Evolutionary conservation across 1,140 invertebrate genomes (phyloP).

Genomic region (Chironomus striatipennis): DNA sequence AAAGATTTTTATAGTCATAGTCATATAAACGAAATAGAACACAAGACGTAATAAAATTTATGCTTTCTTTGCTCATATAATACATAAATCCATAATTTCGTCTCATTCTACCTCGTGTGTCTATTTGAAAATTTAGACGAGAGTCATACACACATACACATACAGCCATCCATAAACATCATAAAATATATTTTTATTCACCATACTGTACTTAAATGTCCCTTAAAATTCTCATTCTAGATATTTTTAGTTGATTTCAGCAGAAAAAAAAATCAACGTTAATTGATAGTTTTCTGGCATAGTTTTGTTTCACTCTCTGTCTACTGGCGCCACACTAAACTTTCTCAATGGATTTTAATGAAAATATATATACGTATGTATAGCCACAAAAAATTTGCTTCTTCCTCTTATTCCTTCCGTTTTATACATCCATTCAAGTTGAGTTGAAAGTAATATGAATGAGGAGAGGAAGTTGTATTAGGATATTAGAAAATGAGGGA

Average conservation of each 20-base stretch:
- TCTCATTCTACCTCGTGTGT: neutral
- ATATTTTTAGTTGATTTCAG: neutral
- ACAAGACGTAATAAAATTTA: slow-evolving; percentile 19
- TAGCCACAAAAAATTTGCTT: no score
- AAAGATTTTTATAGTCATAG: slow-evolving; percentile 17
- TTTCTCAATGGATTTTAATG: no score
- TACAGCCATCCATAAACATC: neutral
- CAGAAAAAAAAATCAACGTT: neutral
- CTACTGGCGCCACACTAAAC: neutral
- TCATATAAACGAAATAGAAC: slow-evolving; percentile 17
- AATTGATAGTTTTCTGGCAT: neutral
- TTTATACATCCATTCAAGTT: no score
- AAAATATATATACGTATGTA: no score
- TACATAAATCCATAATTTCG: neutral
- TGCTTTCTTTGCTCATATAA: neutral
- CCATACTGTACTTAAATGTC: neutral
- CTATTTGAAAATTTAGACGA: neutral
- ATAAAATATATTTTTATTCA: slow-evolving; percentile 3
- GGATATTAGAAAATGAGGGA: no score
- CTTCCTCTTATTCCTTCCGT: no score
- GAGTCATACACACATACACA: neutral
- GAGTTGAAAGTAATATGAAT: no score
- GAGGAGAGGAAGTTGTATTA: no score
- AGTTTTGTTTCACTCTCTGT: neutral
- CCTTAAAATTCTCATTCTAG: neutral